phyloP scores from a whole-genome alignment of 2,113 vertebrate species.

The Eulemur macaco region DNA sequence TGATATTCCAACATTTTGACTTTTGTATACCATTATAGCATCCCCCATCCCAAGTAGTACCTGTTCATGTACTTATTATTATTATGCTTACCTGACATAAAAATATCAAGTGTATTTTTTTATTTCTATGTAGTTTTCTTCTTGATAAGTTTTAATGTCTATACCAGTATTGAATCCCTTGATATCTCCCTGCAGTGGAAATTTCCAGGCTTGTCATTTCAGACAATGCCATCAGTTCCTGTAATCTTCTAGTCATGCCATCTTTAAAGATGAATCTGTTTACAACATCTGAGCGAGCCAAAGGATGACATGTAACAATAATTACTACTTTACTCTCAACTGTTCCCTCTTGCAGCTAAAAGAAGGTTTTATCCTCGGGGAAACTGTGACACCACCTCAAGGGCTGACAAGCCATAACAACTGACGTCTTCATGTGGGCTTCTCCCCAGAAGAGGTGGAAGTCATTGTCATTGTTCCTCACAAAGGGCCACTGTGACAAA shows the following conservation, averaged over 20 bases:
- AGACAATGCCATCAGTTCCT: not conserved
- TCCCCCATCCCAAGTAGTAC: too few relatives aligned
- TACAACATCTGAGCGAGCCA: slow-evolving; percentile 23
- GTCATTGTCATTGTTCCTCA: not conserved
- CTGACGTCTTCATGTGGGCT: not conserved
- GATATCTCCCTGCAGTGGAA: not conserved
- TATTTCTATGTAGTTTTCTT: not conserved
- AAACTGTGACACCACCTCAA: not conserved
- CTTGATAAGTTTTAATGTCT: not conserved
- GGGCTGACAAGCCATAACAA: not conserved
- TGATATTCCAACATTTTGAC: not conserved
- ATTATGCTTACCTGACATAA: not conserved
- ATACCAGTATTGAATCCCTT: not conserved
- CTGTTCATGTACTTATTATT: not conserved
- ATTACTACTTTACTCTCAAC: not conserved
- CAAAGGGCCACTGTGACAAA: not conserved
- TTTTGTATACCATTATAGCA: not conserved
- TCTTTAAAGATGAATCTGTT: not conserved
- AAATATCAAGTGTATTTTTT: not conserved
- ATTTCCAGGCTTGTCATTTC: slow-evolving; percentile 36
- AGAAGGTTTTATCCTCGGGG: not conserved
- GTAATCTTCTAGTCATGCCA: not conserved
- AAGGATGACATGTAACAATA: not conserved
- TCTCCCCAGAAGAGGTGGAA: not conserved
- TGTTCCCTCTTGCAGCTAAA: not conserved